Percentiles rank a stretch among this genome's conserved stretches.
These are phyloP conservation scores for Priocnemis perturbator DNA, from an alignment of 2,888 invertebrate genomes.

Conservation along the genomic window DNA sequence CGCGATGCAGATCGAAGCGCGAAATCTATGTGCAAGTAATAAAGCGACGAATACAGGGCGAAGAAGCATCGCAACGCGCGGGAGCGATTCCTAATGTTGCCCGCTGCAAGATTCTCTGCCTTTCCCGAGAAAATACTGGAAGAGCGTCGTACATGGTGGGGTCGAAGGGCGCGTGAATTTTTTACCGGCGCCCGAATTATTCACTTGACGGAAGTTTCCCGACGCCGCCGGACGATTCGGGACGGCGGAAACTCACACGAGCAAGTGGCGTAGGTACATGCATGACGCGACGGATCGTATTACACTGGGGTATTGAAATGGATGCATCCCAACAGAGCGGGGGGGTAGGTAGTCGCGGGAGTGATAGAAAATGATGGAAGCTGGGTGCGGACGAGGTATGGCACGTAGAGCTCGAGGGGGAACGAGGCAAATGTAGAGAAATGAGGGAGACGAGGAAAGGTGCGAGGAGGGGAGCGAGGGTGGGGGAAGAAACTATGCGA, in stretches of 20 bases:
- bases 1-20: too few relatives aligned
- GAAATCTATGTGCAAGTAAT: too few relatives aligned
- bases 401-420: neutral
- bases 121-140: too few relatives aligned
- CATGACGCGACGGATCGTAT: too few relatives aligned
- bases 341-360: neutral
- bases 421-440: neutral
- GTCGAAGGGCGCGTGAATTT: conserved; percentile 21
- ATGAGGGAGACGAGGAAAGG: conserved; percentile 9
- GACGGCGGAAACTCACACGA: neutral
- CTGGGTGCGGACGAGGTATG: neutral
- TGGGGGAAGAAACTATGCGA: conserved; percentile 53
- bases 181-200: conserved; percentile 33
- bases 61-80: too few relatives aligned
- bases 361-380: neutral
- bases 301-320: neutral
- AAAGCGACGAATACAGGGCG: too few relatives aligned
- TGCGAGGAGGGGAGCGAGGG: conserved; percentile 7
- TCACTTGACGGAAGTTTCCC: conserved; percentile 25
- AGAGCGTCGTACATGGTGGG: neutral
- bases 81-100: too few relatives aligned
- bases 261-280: neutral
- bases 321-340: neutral
- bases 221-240: neutral
- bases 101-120: too few relatives aligned